These are phyloP conservation scores for Raja brachyura DNA, from an alignment of 2,113 vertebrate species.

Conservation along the genomic window DNA sequence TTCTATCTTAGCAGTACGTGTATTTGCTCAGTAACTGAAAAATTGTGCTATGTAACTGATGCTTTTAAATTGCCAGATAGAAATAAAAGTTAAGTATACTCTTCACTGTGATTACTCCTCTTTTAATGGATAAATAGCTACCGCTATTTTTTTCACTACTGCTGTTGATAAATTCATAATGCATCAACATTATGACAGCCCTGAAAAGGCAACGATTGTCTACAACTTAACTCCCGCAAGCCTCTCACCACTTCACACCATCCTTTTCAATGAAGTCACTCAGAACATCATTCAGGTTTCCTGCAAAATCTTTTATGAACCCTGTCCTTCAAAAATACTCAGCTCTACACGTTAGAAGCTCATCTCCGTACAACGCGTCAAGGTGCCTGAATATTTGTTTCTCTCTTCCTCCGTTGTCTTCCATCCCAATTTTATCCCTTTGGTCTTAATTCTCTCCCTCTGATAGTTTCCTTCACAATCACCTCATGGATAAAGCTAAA, in stretches of 20 bases:
- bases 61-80: not conserved
- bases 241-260: not conserved
- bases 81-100: not conserved
- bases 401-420: not conserved
- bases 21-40: not conserved
- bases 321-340: not conserved
- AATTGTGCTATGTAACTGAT: not conserved
- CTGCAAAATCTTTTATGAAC: not conserved
- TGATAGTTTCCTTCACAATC: not conserved
- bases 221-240: not conserved
- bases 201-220: not conserved
- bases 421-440: not conserved
- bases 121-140: not conserved
- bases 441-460: not conserved
- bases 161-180: not conserved
- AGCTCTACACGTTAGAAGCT: not conserved
- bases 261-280: not conserved
- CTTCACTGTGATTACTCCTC: not conserved
- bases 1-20: not conserved
- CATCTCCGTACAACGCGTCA: not conserved
- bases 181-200: not conserved
- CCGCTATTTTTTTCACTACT: not conserved
- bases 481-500: not conserved
- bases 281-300: not conserved
- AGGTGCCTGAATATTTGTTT: not conserved